Base-by-base conservation (phyloP, 2,797 vertebrate species). In the Chelon auratus region DNA sequence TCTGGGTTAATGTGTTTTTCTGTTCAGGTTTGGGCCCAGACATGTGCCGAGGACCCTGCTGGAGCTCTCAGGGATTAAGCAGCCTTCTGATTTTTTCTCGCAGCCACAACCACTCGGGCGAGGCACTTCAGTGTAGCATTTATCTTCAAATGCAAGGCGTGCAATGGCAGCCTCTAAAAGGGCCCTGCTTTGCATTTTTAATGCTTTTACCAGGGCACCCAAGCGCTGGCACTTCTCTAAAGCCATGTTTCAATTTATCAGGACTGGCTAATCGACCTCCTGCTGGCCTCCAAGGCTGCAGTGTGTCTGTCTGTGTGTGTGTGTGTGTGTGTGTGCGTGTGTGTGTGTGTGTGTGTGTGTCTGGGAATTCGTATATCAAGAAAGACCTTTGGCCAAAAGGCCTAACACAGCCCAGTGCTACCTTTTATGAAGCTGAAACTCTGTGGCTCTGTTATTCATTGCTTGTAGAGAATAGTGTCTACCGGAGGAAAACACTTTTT, bases 171-270 rank as follows among this genome's bases (percentile, higher is more conserved):
- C 70, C 40, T 51, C 87, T 87, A 80, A 93, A 93, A 90, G 82
- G 82, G 63, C 78, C 72, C 85, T 75, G 79, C 91, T 94, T 93
- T 91, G 91, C 92, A 93, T 93, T 88, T 92, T 87, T 93, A 92
- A 93, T 93, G 88, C 88, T 87, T 92, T 91, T 89, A 89, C 82
- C 72, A 75, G 78, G 73, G 80, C 62, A 53, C 78, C 78, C 63
- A 39, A 78, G 77, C 53, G 8, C 74, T 91, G 82, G 84, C 86
- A 80, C 82, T 88, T 71, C 84, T 92, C 79, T 82, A 90, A 92
- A 93, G 87, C 90, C 81, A 77, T 84, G 81, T 91, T 90, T 86
- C 81, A 86, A 87, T 93, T 93, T 88, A 92, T 92, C 91, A 87
- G 64, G 77, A 80, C 78, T 56, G 66, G 81, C 86, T 93, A 92